phyloP scores from a whole-genome alignment of 2,113 vertebrate genomes.

The Cyprinodon brontotheroides region DNA sequence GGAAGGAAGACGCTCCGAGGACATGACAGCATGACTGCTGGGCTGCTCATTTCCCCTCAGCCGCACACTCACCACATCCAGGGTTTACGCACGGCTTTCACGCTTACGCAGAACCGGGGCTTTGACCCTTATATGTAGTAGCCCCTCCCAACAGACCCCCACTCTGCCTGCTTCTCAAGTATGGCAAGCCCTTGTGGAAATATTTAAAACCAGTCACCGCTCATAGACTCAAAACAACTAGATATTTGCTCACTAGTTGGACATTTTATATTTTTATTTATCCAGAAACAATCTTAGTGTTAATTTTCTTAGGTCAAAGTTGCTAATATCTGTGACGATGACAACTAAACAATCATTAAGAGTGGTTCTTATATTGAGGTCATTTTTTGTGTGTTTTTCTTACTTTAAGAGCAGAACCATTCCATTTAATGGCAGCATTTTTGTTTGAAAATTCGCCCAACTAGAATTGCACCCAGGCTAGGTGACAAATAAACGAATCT shows the following conservation, averaged over 20 bases:
- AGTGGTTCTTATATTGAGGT: no score
- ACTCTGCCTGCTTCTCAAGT: neutral
- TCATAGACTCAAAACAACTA: no score
- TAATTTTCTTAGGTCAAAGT: no score
- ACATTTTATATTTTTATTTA: neutral
- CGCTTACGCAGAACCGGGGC: conserved; percentile 22
- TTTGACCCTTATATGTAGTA: neutral
- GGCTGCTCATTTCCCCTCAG: conserved; percentile 11
- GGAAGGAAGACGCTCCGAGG: conserved; percentile 63
- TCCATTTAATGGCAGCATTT: no score
- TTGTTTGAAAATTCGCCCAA: no score
- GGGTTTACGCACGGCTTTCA: conserved; percentile 52
- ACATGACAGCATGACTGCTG: neutral
- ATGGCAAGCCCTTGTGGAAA: neutral
- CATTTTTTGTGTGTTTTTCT: no score
- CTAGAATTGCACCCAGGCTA: no score
- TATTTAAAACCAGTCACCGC: neutral
- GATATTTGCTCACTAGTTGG: neutral
- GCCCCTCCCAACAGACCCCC: conserved; percentile 31
- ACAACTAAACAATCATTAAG: no score
- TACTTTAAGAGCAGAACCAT: no score
- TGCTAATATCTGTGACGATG: no score
- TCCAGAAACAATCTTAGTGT: no score
- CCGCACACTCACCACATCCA: conserved; percentile 18
- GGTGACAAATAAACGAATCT: no score